These are phyloP conservation scores for Psittacula cyanocephala DNA, from an alignment of 2,113 vertebrate species.

Conservation along the genomic window DNA sequence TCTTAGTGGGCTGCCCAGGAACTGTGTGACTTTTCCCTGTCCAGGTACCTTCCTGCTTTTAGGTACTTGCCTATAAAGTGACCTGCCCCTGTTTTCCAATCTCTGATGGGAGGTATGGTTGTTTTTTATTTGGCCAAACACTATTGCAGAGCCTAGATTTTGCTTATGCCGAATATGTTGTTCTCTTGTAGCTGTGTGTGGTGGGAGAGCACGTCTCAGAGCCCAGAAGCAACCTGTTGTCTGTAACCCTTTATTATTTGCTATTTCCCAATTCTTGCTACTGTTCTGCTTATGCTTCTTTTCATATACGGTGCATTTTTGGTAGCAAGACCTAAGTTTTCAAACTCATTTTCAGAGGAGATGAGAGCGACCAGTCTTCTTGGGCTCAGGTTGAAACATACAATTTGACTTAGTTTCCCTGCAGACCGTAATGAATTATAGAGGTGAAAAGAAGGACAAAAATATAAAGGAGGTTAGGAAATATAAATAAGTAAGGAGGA, in stretches of 20 bases:
- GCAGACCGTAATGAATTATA: background rate
- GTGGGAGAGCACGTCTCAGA: background rate
- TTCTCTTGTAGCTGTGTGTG: background rate
- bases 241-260: rapidly evolving
- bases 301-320: background rate
- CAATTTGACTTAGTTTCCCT: conserved; percentile 2
- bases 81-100: background rate
- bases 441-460: background rate
- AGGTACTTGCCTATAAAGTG: background rate
- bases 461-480: background rate
- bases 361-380: background rate
- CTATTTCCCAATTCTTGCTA: background rate
- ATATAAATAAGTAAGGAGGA: background rate
- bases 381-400: background rate
- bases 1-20: background rate
- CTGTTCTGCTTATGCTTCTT: background rate
- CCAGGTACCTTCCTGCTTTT: background rate
- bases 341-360: background rate
- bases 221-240: background rate
- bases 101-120: rapidly evolving
- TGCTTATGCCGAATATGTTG: background rate
- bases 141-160: background rate
- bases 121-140: background rate
- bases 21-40: background rate
- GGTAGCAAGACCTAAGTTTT: background rate